Base-by-base conservation (phyloP, 2,797 vertebrate species). In the Hipposideros larvatus region DNA sequence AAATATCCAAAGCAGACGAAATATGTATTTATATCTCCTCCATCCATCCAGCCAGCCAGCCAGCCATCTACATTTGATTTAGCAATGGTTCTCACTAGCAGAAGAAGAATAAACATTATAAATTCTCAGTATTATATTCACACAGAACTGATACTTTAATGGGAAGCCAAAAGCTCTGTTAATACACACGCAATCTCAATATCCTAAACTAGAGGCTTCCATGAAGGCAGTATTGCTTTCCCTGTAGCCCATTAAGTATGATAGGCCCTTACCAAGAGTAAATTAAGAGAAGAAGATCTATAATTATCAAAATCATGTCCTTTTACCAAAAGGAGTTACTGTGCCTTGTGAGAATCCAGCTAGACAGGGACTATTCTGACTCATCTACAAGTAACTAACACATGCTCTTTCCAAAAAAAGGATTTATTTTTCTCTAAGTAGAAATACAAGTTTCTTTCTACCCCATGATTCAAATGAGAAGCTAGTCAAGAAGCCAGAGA, bases 381-480 rank as follows among this genome's bases (percentile, higher is more conserved):
- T 91, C 14, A 65, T 55, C 28, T 19, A 87, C 3, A 43, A 57
- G 68, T 26, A 92, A 70, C 70, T 61, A 70, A 94, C 53, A 82
- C 7, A 48, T 24, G 61, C 28, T 88, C 11, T 91, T 77, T 22
- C 43, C 48, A 77, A 84, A 55, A 37, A 21, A 80, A 79, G 10
- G 57, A 63, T 31, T 66, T 61, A 77, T 86, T 90, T 89, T 83
- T 85, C 24, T 94, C 37, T 85, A 48, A 53, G 10, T 91, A 53
- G 59, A 16, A 53, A 80, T n/a, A 61, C 9, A 75, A 3, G 46
- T 34, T 80, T 93, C 28, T 57, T 85, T 34, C 26, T 66, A 16
- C 6, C 6, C 7, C 51, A 74, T 7, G 31, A 85, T 5, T 92
- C 24, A 86, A 82, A n/a, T 59, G 55, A 87, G 24, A 21, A 91